Percentiles rank a stretch among this genome's conserved stretches.
phyloP scores from a whole-genome alignment of 2,888 invertebrate genomes.

The Empis livida region DNA sequence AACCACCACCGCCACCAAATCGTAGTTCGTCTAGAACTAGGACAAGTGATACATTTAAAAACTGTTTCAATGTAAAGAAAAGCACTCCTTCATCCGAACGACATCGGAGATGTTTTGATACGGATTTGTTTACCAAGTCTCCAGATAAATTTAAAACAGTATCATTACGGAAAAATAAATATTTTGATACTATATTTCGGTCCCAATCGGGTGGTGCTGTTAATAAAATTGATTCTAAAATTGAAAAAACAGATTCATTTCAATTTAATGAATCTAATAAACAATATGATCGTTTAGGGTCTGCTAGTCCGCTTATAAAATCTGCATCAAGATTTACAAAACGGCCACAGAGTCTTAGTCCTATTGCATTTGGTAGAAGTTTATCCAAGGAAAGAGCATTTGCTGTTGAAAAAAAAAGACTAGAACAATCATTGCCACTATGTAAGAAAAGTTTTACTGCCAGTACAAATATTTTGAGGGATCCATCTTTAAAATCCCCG shows the following conservation, averaged over 20 bases:
- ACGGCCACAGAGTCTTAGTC: constrained; percentile 33
- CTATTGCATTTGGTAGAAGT: constrained; percentile 36
- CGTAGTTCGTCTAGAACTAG: constrained; percentile 57
- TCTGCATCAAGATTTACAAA: constrained; percentile 14
- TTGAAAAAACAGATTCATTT: background rate
- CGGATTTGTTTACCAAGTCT: constrained; percentile 19
- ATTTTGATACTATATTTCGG: constrained; percentile 10
- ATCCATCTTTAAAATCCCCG: constrained; percentile 45
- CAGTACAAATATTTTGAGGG: constrained; percentile 33
- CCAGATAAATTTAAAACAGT: constrained; percentile 30
- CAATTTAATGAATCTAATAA: constrained; percentile 14
- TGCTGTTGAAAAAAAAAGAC: constrained; percentile 40
- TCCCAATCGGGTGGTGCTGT: constrained; percentile 32
- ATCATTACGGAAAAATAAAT: constrained; percentile 29
- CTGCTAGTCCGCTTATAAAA: constrained; percentile 26
- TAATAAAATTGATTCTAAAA: constrained; percentile 1
- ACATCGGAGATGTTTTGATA: constrained; percentile 31
- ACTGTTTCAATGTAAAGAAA: constrained; percentile 34
- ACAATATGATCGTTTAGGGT: constrained; percentile 22
- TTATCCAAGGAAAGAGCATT: constrained; percentile 45
- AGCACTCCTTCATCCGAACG: constrained; percentile 20
- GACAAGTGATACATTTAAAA: constrained; percentile 50
- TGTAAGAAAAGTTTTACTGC: constrained; percentile 30
- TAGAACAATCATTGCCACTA: constrained; percentile 33
- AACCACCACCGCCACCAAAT: constrained; percentile 65